A percentile compares a stretch with the other conserved stretches of the same genome.
Conservation (phyloP, 2,113 vertebrate genomes). For the Melierax canorus region DNA sequence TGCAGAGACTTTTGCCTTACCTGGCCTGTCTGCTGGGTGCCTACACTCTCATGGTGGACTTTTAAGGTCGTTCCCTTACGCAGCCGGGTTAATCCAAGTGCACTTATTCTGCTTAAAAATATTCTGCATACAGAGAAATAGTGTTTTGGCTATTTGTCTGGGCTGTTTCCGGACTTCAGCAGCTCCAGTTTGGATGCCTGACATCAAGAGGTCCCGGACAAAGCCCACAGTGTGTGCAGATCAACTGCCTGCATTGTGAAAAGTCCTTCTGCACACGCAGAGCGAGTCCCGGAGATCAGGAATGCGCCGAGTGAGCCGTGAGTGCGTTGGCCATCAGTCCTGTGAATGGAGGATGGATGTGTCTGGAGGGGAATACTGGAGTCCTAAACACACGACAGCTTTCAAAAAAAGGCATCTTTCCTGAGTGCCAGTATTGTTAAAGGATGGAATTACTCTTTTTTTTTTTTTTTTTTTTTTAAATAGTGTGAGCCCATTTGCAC, state of each 20-base stretch:
- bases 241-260: conserved; percentile 51
- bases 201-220: conserved; percentile 29
- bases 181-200: conserved; percentile 53
- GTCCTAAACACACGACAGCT: background rate
- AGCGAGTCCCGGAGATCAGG: conserved; percentile 26
- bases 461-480: background rate
- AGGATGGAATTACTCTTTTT: background rate
- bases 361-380: conserved; percentile 36
- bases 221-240: conserved; percentile 49
- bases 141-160: conserved; percentile 40
- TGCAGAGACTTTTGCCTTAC: background rate
- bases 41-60: background rate
- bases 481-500: background rate
- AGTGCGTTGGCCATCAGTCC: background rate
- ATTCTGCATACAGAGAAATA: conserved; percentile 9
- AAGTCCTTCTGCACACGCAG: conserved; percentile 32
- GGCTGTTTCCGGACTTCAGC: conserved; percentile 36
- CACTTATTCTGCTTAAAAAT: background rate
- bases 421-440: conserved; percentile 39
- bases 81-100: background rate
- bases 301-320: conserved; percentile 10
- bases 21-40: background rate
- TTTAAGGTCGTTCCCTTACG: background rate
- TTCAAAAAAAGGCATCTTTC: conserved; percentile 29
- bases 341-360: conserved; percentile 50